Evolutionary conservation across 2,888 invertebrate genomes (phyloP).

Genomic region (Falcaria lacertinaria): DNA sequence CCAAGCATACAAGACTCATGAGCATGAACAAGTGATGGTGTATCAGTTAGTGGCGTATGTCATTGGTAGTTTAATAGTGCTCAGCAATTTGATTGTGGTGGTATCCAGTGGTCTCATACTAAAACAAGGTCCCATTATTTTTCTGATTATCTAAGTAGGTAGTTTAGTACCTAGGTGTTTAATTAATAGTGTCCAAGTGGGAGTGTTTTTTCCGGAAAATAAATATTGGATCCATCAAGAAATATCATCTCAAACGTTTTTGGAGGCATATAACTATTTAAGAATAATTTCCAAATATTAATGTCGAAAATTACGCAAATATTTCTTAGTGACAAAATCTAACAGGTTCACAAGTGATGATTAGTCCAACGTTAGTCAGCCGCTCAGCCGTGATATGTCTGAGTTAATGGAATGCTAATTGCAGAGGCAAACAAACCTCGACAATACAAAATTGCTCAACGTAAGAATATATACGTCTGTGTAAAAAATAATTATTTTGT

Average conservation of each 20-base stretch:
- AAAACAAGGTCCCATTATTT: slow-evolving; percentile 73
- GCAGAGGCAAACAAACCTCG: slow-evolving; percentile 4
- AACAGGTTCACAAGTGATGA: background rate
- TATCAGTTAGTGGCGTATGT: slow-evolving; percentile 78
- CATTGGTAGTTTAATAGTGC: slow-evolving; percentile 76
- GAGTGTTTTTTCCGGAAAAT: too few species aligned
- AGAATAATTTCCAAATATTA: too few species aligned
- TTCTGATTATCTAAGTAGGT: too few species aligned
- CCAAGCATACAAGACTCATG: slow-evolving; percentile 50
- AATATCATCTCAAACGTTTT: too few species aligned
- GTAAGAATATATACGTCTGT: too few species aligned
- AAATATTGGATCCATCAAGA: too few species aligned
- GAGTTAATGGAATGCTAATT: background rate
- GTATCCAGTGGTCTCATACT: slow-evolving; percentile 83
- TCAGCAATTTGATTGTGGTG: slow-evolving; percentile 81
- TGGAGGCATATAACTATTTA: too few species aligned
- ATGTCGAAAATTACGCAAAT: too few species aligned
- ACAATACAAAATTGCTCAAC: background rate
- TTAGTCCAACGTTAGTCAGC: background rate
- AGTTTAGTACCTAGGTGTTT: too few species aligned
- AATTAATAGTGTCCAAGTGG: too few species aligned
- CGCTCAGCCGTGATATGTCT: background rate
- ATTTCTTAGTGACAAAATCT: too few species aligned
- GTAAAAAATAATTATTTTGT: too few species aligned
- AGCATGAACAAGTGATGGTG: slow-evolving; percentile 60